These are phyloP conservation scores for Chlorospingus flavigularis DNA, from an alignment of 2,797 vertebrate species.

Conservation along the genomic window DNA sequence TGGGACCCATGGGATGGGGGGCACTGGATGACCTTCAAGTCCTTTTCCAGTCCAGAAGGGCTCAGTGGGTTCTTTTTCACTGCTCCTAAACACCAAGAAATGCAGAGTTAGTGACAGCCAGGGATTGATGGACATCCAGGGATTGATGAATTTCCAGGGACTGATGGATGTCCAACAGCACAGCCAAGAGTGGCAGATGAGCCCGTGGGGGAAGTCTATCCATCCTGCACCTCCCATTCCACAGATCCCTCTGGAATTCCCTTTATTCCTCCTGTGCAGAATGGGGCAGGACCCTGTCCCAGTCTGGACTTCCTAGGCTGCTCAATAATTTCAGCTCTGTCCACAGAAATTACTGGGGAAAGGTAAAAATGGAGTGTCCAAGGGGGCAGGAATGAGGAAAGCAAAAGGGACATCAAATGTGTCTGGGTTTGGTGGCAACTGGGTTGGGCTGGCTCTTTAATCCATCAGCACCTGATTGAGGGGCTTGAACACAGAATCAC, in stretches of 20 bases:
- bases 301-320: background rate
- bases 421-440: too few species aligned
- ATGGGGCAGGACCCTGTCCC: background rate
- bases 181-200: background rate
- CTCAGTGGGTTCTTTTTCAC: fast-evolving
- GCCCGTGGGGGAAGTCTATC: background rate
- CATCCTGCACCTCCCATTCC: background rate
- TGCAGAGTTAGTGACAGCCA: fast-evolving
- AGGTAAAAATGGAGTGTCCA: background rate
- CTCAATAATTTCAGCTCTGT: background rate
- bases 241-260: background rate
- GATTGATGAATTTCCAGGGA: background rate
- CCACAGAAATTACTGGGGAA: background rate
- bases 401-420: background rate
- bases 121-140: background rate
- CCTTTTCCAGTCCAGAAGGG: background rate
- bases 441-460: background rate
- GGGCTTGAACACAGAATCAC: background rate
- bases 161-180: background rate
- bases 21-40: background rate
- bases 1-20: background rate
- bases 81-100: background rate
- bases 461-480: background rate
- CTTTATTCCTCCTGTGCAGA: background rate
- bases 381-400: background rate